Percentiles rank a stretch among this genome's conserved stretches.
Evolutionary conservation across 2,113 vertebrate species (phyloP).

Genomic region (Boleophthalmus pectinirostris): DNA sequence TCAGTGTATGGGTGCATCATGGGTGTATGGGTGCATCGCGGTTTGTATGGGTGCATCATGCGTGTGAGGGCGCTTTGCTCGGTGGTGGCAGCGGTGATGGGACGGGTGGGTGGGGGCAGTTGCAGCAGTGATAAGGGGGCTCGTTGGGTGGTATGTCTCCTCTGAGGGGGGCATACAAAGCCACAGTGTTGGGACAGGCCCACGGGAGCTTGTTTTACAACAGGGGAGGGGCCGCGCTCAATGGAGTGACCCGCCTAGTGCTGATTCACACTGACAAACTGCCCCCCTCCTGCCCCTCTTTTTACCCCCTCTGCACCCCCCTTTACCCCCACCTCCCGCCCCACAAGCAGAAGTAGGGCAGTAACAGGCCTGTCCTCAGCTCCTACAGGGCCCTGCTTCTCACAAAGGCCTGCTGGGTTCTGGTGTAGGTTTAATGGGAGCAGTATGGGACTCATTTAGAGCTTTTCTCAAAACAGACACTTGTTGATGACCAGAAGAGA

Average conservation of each 20-base stretch:
- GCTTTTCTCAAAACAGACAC: slow-evolving; percentile 59
- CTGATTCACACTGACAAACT: slow-evolving; percentile 90
- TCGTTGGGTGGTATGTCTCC: slow-evolving; percentile 97
- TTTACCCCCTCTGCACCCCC: slow-evolving; percentile 17
- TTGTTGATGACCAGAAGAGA: slow-evolving; percentile 59
- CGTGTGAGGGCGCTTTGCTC: too few species aligned
- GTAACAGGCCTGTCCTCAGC: slow-evolving; percentile 22
- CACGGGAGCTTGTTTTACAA: slow-evolving; percentile 94
- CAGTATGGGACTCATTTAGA: slow-evolving; percentile 61
- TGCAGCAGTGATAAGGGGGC: slow-evolving; percentile 69
- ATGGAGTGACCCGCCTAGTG: slow-evolving; percentile 92
- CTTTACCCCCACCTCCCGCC: slow-evolving; percentile 24
- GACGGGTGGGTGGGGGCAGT: too few species aligned
- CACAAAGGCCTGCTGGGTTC: slow-evolving; percentile 33
- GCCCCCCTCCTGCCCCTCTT: slow-evolving; percentile 75
- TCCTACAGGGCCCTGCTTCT: slow-evolving; percentile 42
- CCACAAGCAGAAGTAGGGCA: slow-evolving; percentile 62
- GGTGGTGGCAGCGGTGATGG: slow-evolving; percentile 53
- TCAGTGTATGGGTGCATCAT: neutral
- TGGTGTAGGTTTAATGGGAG: slow-evolving; percentile 77
- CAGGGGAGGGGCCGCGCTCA: slow-evolving; percentile 92
- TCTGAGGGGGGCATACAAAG: slow-evolving; percentile 83
- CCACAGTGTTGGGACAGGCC: slow-evolving; percentile 85
- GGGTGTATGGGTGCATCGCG: slow-evolving; percentile 10
- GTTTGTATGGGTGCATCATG: too few species aligned